These are phyloP conservation scores for Lamellibrachia columna DNA, from an alignment of 2,888 invertebrate species.

Conservation along the genomic window DNA sequence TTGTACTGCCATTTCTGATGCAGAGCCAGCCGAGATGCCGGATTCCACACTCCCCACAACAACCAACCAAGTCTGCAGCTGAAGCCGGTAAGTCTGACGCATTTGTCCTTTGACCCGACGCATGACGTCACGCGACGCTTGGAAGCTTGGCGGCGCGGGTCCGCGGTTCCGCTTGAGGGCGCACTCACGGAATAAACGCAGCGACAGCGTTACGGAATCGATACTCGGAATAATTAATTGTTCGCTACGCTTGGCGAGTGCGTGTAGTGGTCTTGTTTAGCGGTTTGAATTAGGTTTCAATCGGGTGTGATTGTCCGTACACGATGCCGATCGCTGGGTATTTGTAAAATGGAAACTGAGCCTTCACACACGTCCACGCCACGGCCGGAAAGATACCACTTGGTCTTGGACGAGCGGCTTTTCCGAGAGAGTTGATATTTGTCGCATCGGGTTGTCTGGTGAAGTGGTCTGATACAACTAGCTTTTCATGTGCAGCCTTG, in stretches of 20 bases:
- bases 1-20: neutral
- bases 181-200: neutral
- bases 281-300: neutral
- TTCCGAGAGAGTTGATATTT: neutral
- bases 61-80: conserved; percentile 9
- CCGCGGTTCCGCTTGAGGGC: neutral
- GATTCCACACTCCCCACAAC: neutral
- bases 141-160: too few species aligned
- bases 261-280: neutral
- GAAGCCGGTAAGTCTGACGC: neutral
- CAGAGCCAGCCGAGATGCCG: neutral
- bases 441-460: neutral
- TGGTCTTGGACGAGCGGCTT: neutral
- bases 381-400: neutral
- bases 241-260: neutral
- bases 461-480: neutral
- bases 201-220: neutral
- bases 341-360: neutral
- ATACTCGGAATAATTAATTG: neutral
- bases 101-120: neutral
- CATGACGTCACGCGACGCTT: neutral
- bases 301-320: neutral
- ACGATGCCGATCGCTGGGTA: neutral
- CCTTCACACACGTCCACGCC: neutral
- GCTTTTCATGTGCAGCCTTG: neutral